phyloP scores from a whole-genome alignment of 2,113 vertebrate species.

The Prochilodus magdalenae region DNA sequence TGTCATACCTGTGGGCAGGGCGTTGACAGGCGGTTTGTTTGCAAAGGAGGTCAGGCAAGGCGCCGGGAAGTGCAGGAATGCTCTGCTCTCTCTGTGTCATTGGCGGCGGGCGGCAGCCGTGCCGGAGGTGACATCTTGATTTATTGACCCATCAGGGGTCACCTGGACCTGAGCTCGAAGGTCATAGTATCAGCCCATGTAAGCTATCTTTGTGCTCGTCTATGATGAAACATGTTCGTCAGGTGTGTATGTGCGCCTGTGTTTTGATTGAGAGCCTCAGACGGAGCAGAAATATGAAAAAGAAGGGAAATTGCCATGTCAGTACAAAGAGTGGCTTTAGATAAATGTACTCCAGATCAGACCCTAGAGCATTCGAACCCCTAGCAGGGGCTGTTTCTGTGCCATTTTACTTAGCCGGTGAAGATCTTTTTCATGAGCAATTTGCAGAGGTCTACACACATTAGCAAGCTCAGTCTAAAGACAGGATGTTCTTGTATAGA shows the following conservation, averaged over 20 bases:
- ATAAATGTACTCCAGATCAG: constrained; percentile 47
- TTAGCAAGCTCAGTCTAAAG: not conserved
- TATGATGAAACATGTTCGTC: constrained; percentile 29
- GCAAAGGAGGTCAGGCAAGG: constrained; percentile 73
- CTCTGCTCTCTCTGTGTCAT: constrained; percentile 76
- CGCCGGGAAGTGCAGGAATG: constrained; percentile 76
- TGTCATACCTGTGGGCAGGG: constrained; percentile 74
- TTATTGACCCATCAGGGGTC: constrained; percentile 74
- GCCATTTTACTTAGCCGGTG: constrained; percentile 3
- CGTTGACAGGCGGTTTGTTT: constrained; percentile 79
- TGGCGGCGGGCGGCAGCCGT: constrained; percentile 68
- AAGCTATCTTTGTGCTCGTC: constrained; percentile 58
- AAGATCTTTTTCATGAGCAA: constrained; percentile 20
- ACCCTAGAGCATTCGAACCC: constrained; percentile 24
- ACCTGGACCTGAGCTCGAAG: constrained; percentile 71
- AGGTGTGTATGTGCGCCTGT: constrained; percentile 13
- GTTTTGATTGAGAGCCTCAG: constrained; percentile 38
- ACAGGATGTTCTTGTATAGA: not conserved
- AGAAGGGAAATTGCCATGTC: constrained; percentile 51
- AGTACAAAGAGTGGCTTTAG: constrained; percentile 47
- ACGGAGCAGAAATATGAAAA: constrained; percentile 44
- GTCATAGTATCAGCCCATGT: constrained; percentile 60
- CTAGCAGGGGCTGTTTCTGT: constrained; percentile 20
- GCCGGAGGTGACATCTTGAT: constrained; percentile 75
- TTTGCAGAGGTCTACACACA: constrained; percentile 23